Percentiles rank a stretch among this genome's conserved stretches.
phyloP scores from a whole-genome alignment of 2,113 vertebrate species.

The Scomber japonicus region DNA sequence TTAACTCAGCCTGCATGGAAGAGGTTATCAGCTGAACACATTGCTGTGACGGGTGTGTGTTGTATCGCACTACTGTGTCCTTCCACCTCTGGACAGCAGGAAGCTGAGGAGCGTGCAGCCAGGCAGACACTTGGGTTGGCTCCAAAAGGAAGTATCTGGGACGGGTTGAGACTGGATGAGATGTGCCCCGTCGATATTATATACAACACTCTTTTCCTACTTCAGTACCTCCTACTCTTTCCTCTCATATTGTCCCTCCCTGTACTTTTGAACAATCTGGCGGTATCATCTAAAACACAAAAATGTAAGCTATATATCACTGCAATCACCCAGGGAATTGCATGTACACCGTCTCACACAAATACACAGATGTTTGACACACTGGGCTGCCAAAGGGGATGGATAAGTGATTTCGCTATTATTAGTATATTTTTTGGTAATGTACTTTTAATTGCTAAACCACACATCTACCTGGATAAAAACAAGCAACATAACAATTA shows the following conservation, averaged over 20 bases:
- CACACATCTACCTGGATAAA: conserved; percentile 16
- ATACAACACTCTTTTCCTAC: conserved; percentile 44
- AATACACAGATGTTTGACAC: conserved; percentile 12
- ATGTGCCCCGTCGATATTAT: conserved; percentile 50
- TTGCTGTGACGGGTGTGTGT: conserved; percentile 29
- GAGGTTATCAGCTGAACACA: conserved; percentile 64
- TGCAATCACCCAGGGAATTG: conserved; percentile 8
- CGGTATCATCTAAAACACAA: conserved; percentile 43
- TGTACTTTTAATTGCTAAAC: conserved; percentile 38
- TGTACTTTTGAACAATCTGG: conserved; percentile 41
- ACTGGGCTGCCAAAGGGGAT: conserved; percentile 4
- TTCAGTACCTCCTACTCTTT: conserved; percentile 43
- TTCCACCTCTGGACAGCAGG: conserved; percentile 58
- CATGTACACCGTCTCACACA: not conserved
- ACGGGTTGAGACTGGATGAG: conserved; percentile 36
- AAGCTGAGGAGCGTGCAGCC: conserved; percentile 68
- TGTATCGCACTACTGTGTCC: conserved; percentile 30
- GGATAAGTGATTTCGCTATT: conserved; percentile 14
- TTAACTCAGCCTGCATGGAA: conserved; percentile 44
- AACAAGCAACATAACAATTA: conserved; percentile 14
- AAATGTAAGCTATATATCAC: conserved; percentile 18
- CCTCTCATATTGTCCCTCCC: conserved; percentile 34
- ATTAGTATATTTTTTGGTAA: conserved; percentile 7
- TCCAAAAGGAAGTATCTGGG: conserved; percentile 79
- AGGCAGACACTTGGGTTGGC: conserved; percentile 50